A percentile compares a stretch with the other conserved stretches of the same genome.
phyloP scores from a whole-genome alignment of 2,888 invertebrate genomes.

The Nephrotoma flavescens region DNA sequence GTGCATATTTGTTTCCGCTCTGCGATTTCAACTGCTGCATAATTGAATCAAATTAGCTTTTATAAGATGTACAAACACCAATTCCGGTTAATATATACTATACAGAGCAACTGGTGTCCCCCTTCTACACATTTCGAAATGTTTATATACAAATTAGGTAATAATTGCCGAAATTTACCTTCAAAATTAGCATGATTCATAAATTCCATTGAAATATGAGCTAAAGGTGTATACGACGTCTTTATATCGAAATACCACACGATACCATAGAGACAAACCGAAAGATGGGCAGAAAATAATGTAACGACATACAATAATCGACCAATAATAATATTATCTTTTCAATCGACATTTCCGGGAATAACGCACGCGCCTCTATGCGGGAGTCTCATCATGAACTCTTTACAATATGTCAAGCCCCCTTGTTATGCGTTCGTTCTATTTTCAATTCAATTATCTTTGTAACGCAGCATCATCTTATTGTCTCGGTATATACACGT shows the following conservation, averaged over 20 bases:
- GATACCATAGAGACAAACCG: neutral
- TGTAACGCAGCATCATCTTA: neutral
- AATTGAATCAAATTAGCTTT: neutral
- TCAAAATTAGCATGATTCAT: neutral
- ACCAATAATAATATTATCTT: neutral
- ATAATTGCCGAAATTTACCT: neutral
- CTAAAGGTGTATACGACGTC: neutral
- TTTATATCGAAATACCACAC: neutral
- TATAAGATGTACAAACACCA: neutral
- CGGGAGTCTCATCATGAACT: conserved; percentile 14
- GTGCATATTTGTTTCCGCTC: neutral
- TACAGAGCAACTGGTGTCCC: neutral
- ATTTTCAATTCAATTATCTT: neutral
- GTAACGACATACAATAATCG: neutral
- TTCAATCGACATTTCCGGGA: conserved; percentile 5
- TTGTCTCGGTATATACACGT: neutral
- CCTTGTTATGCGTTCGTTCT: neutral
- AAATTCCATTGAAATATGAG: neutral
- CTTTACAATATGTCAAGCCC: neutral
- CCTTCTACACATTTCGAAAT: neutral
- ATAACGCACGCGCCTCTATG: conserved; percentile 18
- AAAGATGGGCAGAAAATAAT: neutral
- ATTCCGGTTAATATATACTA: neutral
- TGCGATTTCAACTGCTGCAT: neutral
- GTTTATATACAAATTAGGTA: neutral